These are phyloP conservation scores for Morpho helenor DNA, from an alignment of 2,888 invertebrate species.

Conservation along the genomic window DNA sequence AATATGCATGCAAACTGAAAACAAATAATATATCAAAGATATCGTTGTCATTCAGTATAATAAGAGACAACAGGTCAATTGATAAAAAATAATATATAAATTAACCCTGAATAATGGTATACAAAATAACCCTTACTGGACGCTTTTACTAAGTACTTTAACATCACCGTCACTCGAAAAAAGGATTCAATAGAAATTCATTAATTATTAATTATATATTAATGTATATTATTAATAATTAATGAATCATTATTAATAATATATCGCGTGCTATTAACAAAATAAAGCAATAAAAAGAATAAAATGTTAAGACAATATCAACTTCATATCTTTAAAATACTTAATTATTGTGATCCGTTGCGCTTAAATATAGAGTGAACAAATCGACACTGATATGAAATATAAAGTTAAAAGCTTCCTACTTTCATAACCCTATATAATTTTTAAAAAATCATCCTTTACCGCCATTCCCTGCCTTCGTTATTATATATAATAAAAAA, in stretches of 20 bases:
- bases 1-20: constrained; percentile 36
- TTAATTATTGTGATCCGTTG: neutral
- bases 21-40: constrained; percentile 18
- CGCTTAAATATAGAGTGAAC: constrained; percentile 1
- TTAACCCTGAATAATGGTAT: constrained; percentile 24
- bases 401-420: neutral
- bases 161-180: constrained; percentile 38
- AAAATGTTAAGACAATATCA: neutral
- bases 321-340: neutral
- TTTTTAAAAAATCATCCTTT: no score
- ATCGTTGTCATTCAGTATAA: constrained; percentile 7
- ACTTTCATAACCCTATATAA: neutral
- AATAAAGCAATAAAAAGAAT: constrained; percentile 1
- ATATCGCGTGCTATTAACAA: neutral
- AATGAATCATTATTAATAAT: neutral
- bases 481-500: no score
- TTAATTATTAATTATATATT: neutral
- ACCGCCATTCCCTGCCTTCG: no score
- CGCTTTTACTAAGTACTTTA: constrained; percentile 62
- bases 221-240: no score
- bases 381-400: constrained; percentile 11
- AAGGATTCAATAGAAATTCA: neutral
- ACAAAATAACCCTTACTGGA: constrained; percentile 39
- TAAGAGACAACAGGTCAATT: constrained; percentile 15
- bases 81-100: constrained; percentile 26